Evolutionary conservation across 2,113 vertebrate species (phyloP).

Genomic region (Nymphicus hollandicus): DNA sequence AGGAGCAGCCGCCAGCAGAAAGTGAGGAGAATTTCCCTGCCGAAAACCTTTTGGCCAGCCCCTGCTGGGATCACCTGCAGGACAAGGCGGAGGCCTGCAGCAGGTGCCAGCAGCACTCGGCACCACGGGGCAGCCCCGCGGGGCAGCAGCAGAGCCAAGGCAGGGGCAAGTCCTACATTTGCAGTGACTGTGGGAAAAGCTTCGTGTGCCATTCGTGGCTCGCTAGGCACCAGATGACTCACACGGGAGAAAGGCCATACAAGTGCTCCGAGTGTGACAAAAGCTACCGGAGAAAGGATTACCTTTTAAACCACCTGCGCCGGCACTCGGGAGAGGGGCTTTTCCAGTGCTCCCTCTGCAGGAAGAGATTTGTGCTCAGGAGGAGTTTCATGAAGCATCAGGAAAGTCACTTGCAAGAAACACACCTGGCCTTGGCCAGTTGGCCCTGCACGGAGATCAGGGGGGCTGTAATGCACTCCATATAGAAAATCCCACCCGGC

Average conservation of each 20-base stretch:
- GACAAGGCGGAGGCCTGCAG: neutral
- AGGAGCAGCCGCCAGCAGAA: neutral
- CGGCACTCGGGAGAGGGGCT: constrained; percentile 72
- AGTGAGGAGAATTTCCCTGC: neutral
- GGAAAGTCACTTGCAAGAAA: constrained; percentile 64
- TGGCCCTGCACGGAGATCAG: neutral
- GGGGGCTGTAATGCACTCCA: neutral
- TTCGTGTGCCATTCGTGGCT: constrained; percentile 19
- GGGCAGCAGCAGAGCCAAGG: constrained; percentile 66
- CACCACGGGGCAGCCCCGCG: constrained; percentile 19
- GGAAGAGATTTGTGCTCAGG: constrained; percentile 76
- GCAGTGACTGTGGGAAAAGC: neutral
- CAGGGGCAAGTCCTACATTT: constrained; percentile 59
- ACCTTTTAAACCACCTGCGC: constrained; percentile 76
- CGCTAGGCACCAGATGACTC: neutral
- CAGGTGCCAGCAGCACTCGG: constrained; percentile 35
- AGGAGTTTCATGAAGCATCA: constrained; percentile 76
- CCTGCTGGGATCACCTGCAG: constrained; percentile 54
- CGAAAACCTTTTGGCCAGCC: neutral
- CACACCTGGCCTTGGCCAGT: neutral
- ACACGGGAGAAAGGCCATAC: constrained; percentile 53
- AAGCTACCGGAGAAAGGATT: constrained; percentile 75
- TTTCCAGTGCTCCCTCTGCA: constrained; percentile 73
- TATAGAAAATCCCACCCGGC: rapidly evolving
- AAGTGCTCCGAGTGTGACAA: constrained; percentile 76